A percentile compares a stretch with the other conserved stretches of the same genome.
Evolutionary conservation across 2,888 invertebrate species (phyloP).

Genomic region (Lypha dubia): DNA sequence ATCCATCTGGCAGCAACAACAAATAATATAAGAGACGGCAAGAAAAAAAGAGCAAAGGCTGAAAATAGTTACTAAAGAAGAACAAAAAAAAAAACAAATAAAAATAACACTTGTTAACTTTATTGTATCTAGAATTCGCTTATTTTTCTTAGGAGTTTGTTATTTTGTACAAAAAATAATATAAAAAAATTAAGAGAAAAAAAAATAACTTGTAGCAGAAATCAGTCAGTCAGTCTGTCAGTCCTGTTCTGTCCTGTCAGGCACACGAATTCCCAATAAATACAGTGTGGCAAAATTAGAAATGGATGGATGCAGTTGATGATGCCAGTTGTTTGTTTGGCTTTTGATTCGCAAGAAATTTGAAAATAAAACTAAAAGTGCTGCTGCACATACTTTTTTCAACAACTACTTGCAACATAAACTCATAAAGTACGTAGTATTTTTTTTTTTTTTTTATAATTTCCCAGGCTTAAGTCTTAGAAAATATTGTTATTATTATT

Average conservation of each 20-base stretch:
- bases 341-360: slow-evolving; percentile 55
- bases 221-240: no score
- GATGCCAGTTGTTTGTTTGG: slow-evolving; percentile 49
- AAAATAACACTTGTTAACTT: slow-evolving; percentile 73
- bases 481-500: slow-evolving; percentile 66
- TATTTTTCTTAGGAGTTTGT: slow-evolving; percentile 40
- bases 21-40: slow-evolving; percentile 73
- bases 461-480: slow-evolving; percentile 69
- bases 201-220: background rate
- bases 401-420: slow-evolving; percentile 39
- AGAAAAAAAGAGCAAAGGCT: slow-evolving; percentile 16
- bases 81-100: no score
- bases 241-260: no score
- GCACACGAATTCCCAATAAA: slow-evolving; percentile 63
- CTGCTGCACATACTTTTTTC: slow-evolving; percentile 28
- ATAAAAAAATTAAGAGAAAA: background rate
- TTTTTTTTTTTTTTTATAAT: slow-evolving; percentile 41
- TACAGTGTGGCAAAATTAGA: slow-evolving; percentile 29
- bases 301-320: slow-evolving; percentile 39
- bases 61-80: slow-evolving; percentile 74
- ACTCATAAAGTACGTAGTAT: slow-evolving; percentile 34
- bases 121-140: slow-evolving; percentile 14
- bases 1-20: slow-evolving; percentile 64
- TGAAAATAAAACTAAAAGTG: slow-evolving; percentile 59
- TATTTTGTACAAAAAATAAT: slow-evolving; percentile 20